Evolutionary conservation across 2,113 vertebrate species (phyloP), one percentile per base, ranked within the genome.

Genomic region (Suricata suricatta): DNA sequence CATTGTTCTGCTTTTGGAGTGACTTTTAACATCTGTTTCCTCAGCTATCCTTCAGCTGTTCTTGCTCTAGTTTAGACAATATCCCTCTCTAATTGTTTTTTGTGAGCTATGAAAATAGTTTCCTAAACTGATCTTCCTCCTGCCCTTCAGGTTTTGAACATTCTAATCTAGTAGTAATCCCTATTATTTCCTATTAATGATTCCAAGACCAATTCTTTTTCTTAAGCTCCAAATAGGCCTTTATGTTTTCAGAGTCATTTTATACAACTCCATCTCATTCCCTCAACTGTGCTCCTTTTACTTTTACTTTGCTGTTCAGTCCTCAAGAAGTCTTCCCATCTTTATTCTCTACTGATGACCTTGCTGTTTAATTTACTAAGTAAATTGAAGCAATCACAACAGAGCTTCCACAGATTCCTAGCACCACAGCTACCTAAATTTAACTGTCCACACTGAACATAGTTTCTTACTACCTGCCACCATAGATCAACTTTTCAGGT

Each of bases 141-240:
- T 29, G 11, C 83, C 68, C 38, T 96, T 9, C 29, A 47, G 5
- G 8, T 50, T 79, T 92, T 95, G 64, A 25, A 54, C 84, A 0
- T 89, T 94, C 71, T 77, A 84, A 60, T 94, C 80, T 35, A 90
- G 19, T 63, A 63, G 63, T 82, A 6, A 25, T 60, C 21, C 19
- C 57, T 60, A 23, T 60, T 60, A 60, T 9, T 60, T 3, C 13
- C 14, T 86, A 35, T 63, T 69, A 31, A 81, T 90, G 83, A 83
- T 93, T 96, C 74, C 69, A 69, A 95, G 64, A 38, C 15, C 76
- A 25, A 69, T 82, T 82, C 29, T 44, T 89, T 95, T 94, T 89
- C 35, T 23, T 81, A 93, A 83, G 71, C 54, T 2, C 79, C 29
- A 92, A 38, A 17, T 76, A 29, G 44, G 23, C 31, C 29, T 44